Evolutionary conservation across 2,888 invertebrate genomes (phyloP), one percentile per base, ranked within the genome.

Genomic region (Pollenia angustigena): DNA sequence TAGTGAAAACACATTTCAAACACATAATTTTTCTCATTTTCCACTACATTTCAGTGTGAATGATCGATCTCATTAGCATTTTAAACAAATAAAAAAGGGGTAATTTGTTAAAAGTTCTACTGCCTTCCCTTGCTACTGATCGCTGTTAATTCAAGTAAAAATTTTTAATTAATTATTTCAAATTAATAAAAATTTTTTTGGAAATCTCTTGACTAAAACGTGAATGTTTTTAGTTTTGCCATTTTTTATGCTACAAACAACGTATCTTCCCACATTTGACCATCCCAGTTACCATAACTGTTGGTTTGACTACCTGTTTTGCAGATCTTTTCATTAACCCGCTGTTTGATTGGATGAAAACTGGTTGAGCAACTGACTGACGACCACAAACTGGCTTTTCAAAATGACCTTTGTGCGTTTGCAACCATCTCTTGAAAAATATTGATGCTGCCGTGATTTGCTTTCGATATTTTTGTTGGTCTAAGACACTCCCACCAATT

Each of bases 291-390:
- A 7, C 56, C 14, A 32, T 62, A 11, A 14, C 64, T 62, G 12
- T 32, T 7, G n/a, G 52, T 72, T 69, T 56, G 23, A 76, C 86
- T 87, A 87, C 83, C 86, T 87, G 86, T 68, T 81, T 83, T 44
- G 50, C 23, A 84, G 69, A 68, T 71, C 74, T 52, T 71, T 52
- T 76, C 23, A 74, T 40, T 48, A 7, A 32, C 12, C 7, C 32
- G 66, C 48, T 23, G 64, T 23, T 62, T 87, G 88, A 88, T 88
- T 88, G 88, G 88, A 48, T 50, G 10, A 88, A 88, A 88, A 88
- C 88, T 82, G 87, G 88, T 88, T 85, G 23, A 64, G 52, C 69
- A 42, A 75, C 62, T 64, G 72, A 58, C 85, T 32, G 32, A 32
- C 32, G 32, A 32, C 32, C 32, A 32, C 32, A 32, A 32, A 32